A percentile compares a stretch with the other conserved stretches of the same genome.
These are phyloP conservation scores for Brachionus manjavacas DNA, from an alignment of 1,140 invertebrate genomes.

Conservation along the genomic window DNA sequence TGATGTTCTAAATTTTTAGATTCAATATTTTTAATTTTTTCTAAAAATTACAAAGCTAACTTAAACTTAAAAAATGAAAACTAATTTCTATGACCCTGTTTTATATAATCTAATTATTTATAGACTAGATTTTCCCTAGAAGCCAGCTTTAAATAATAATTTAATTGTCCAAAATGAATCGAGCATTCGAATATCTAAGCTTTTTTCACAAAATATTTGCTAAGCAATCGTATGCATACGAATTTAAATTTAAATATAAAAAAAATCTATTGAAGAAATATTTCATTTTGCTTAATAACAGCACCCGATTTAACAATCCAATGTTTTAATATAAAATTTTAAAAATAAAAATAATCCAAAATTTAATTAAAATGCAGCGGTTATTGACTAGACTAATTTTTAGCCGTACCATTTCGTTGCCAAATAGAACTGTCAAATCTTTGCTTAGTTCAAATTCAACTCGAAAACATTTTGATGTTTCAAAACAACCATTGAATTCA, in stretches of 20 bases:
- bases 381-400: neutral
- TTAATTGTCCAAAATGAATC: neutral
- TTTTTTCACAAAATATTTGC: neutral
- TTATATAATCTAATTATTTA: neutral
- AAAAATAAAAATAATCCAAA: neutral
- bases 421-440: neutral
- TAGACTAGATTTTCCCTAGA: neutral
- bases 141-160: neutral
- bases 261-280: neutral
- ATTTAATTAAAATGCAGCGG: neutral
- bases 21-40: too few species aligned
- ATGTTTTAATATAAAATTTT: neutral
- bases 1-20: neutral
- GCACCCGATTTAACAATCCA: neutral
- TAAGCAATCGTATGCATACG: neutral
- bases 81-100: neutral
- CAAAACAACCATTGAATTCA: neutral
- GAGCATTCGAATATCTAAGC: neutral
- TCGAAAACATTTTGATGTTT: neutral
- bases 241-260: neutral
- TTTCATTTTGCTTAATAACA: neutral
- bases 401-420: neutral
- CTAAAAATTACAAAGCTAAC: neutral
- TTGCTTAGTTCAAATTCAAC: neutral
- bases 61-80: neutral